Evolutionary conservation across 1,140 invertebrate genomes (phyloP), one percentile per base, ranked within the genome.

Genomic region (Drosophila willistoni): DNA sequence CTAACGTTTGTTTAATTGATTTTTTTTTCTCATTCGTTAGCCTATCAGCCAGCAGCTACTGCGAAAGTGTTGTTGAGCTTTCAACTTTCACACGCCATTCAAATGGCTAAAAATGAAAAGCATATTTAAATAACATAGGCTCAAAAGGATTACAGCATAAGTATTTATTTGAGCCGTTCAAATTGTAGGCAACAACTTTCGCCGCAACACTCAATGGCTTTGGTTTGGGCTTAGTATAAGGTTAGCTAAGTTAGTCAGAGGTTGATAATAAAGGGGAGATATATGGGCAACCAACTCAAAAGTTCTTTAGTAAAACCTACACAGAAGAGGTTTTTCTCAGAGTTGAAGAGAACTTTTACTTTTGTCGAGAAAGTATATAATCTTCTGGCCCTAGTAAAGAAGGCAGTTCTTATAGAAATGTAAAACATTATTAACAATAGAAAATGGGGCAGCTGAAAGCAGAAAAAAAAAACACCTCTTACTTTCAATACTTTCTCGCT

Each of bases 141-240:
- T 60, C 25, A 62, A 68, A 70, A 70, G 68, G 68, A 70, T 70
- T 70, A 64, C 47, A 55, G 57, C 33, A 59, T 36, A 39, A 36
- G 56, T 54, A 55, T 41, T 7, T 41, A 69, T 12, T 36, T 25
- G 41, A 36, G 41, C 67, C 19, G 61, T n/a, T 22, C 51, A 39
- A 29, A 29, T 29, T 29, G 29, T 6, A 68, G 61, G 59, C 29
- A 62, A 62, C 34, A 68, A 68, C 67, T 68, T 68, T 69, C 67
- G 41, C 62, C 54, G 9, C 44, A 22, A 3, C 44, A 22, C 14
- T 17, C 7, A 44, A 29, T 6, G 29, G 42, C 7, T 6, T 1
- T 25, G 34, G 34, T 10, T 44, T 10, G 19, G 9, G 2, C 29
- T 29, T 29, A 17, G 14, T 1, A 17, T 36, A 1, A 9, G 19